phyloP scores from a whole-genome alignment of 1,140 invertebrate genomes.

The Globodera rostochiensis region DNA sequence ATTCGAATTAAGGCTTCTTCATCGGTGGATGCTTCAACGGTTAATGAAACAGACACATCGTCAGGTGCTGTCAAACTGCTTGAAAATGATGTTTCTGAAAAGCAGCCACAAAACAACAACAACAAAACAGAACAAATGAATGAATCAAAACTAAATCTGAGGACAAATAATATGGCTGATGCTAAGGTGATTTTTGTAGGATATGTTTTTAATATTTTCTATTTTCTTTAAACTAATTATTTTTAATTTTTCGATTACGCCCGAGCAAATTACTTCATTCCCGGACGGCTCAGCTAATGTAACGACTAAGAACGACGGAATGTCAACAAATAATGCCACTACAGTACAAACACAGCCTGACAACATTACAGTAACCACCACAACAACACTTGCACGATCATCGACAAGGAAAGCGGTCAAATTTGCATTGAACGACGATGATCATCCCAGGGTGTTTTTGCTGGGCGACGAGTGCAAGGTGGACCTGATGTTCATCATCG shows the following conservation, averaged over 20 bases:
- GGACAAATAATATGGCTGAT: not conserved
- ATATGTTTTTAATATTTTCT: too few relatives aligned
- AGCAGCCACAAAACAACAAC: not conserved
- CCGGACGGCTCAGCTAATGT: not conserved
- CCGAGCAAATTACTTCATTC: not conserved
- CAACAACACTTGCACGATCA: not conserved
- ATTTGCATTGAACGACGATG: constrained; percentile 34
- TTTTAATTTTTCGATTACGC: not conserved
- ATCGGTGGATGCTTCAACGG: not conserved
- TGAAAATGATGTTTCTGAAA: not conserved
- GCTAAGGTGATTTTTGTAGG: not conserved
- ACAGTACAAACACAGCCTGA: not conserved
- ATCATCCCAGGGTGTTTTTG: constrained; percentile 30
- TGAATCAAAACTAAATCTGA: not conserved
- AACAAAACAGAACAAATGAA: not conserved
- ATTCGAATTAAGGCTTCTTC: not conserved
- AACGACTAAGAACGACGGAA: too few relatives aligned
- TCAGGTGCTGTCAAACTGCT: not conserved
- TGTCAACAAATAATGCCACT: not conserved
- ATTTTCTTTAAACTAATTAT: not conserved
- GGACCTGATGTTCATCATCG: constrained; percentile 57
- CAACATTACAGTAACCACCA: not conserved
- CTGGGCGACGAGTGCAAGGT: constrained; percentile 46
- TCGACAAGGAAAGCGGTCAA: constrained; percentile 15
- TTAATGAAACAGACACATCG: not conserved